These are phyloP conservation scores for Cheracebus regulus DNA, from an alignment of 2,797 vertebrate genomes.

Conservation along the genomic window DNA sequence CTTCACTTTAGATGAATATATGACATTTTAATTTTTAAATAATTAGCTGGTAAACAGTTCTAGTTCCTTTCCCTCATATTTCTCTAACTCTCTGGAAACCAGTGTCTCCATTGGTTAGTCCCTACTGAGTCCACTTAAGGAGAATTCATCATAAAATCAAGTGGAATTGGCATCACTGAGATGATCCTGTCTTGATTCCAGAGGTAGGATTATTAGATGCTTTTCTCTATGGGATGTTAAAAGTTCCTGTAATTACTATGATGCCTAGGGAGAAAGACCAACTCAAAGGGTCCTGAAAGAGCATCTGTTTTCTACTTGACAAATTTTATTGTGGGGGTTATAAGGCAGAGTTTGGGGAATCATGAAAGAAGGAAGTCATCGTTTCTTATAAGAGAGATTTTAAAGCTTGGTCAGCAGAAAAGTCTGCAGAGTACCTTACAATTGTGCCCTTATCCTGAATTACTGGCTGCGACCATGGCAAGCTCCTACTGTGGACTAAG, in stretches of 20 bases:
- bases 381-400: slow-evolving; percentile 11
- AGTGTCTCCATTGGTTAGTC: background rate
- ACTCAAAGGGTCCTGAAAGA: background rate
- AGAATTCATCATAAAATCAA: slow-evolving; percentile 34
- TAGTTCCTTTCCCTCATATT: background rate
- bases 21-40: background rate
- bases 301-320: slow-evolving; percentile 3
- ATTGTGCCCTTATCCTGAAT: background rate
- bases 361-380: background rate
- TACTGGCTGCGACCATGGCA: slow-evolving; percentile 1
- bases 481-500: background rate
- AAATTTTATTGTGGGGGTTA: background rate
- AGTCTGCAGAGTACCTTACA: background rate
- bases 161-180: background rate
- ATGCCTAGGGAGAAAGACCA: background rate
- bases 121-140: background rate
- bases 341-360: background rate
- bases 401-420: background rate
- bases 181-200: background rate
- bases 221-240: background rate
- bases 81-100: background rate
- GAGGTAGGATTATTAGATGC: background rate
- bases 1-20: slow-evolving; percentile 11
- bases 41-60: background rate
- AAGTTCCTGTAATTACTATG: background rate